Conservation (phyloP, 1,140 invertebrate genomes). For the Magallana gigas region DNA sequence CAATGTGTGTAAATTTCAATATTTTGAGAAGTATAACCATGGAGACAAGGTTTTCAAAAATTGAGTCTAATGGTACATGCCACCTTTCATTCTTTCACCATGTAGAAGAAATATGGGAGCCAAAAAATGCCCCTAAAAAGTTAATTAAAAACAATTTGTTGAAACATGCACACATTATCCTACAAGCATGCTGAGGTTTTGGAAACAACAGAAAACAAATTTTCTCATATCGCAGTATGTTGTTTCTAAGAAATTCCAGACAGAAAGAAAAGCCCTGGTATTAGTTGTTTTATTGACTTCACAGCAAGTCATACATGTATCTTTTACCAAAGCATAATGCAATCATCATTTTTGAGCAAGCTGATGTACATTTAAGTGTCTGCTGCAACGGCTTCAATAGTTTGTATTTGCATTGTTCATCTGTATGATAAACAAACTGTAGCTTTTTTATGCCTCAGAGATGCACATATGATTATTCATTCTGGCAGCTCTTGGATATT, state of each 20-base stretch:
- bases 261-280: slow-evolving; percentile 3
- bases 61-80: neutral
- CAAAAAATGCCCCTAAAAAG: neutral
- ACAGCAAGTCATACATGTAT: slow-evolving; percentile 28
- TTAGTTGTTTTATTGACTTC: slow-evolving; percentile 38
- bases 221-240: slow-evolving; percentile 29
- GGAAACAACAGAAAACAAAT: neutral
- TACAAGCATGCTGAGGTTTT: slow-evolving; percentile 15
- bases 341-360: slow-evolving; percentile 25
- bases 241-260: slow-evolving; percentile 26
- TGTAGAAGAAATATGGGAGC: neutral
- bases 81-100: neutral
- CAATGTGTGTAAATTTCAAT: no score
- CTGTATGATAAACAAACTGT: slow-evolving; percentile 7
- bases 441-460: slow-evolving; percentile 4
- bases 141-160: slow-evolving; percentile 29
- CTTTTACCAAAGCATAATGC: slow-evolving; percentile 21
- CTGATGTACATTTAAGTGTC: slow-evolving; percentile 35
- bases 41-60: no score
- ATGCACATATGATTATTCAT: slow-evolving; percentile 13
- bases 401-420: slow-evolving; percentile 34
- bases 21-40: no score
- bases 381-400: slow-evolving; percentile 22
- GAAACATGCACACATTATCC: neutral
- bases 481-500: slow-evolving; percentile 23